These are phyloP conservation scores for Oryzias woworae DNA, from an alignment of 2,113 vertebrate genomes.

Conservation along the genomic window DNA sequence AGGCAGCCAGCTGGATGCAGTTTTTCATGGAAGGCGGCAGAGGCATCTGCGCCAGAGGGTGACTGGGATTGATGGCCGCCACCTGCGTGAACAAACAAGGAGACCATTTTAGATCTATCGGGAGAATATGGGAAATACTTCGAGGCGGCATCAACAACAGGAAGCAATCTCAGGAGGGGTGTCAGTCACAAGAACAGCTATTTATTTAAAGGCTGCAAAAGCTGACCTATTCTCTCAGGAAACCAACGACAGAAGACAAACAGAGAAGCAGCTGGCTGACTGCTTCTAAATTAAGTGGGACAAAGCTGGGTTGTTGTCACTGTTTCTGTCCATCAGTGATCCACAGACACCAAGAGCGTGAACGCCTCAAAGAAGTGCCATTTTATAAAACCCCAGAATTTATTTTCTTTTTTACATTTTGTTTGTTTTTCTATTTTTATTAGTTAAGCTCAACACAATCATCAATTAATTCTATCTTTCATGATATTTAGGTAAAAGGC, in stretches of 20 bases:
- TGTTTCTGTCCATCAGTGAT: constrained; percentile 1
- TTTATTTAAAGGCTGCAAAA: constrained; percentile 8
- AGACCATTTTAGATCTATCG: neutral
- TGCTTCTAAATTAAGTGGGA: constrained; percentile 3
- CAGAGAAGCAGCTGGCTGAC: neutral
- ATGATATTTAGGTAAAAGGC: too few relatives aligned
- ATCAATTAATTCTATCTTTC: too few relatives aligned
- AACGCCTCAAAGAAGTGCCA: neutral
- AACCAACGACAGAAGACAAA: constrained; percentile 1
- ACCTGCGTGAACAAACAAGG: constrained; percentile 76
- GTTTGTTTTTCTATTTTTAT: too few relatives aligned
- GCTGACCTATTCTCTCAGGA: constrained; percentile 5
- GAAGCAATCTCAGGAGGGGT: constrained; percentile 9
- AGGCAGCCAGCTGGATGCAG: constrained; percentile 98
- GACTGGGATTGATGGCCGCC: constrained; percentile 96
- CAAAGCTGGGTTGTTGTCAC: neutral
- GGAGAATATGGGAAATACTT: neutral
- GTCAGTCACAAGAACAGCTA: constrained; percentile 8
- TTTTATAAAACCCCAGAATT: too few relatives aligned
- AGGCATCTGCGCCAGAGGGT: constrained; percentile 96
- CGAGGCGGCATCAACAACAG: neutral
- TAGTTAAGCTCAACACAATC: too few relatives aligned
- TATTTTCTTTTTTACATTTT: too few relatives aligned
- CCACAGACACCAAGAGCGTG: neutral
- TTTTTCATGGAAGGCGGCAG: constrained; percentile 98